Evolutionary conservation across 2,113 vertebrate species (phyloP), one percentile per base, ranked within the genome.

Genomic region (Lophius piscatorius): DNA sequence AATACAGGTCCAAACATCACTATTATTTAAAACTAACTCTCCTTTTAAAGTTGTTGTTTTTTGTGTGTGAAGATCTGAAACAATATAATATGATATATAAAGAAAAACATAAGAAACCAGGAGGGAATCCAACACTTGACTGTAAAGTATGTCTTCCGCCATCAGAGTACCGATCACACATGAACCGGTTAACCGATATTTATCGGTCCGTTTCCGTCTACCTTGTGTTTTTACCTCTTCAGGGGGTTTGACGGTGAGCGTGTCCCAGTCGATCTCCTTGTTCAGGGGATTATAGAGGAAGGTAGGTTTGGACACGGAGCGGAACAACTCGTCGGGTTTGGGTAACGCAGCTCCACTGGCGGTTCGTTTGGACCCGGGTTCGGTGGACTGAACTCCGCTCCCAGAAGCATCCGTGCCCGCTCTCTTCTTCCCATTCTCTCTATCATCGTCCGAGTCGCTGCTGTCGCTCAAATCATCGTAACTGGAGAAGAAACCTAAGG

Each of bases 261-360:
- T 91, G 59, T 97, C 95, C 96, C 96, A 98, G 88, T 98, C 95
- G 46, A 98, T 97, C 83, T 94, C 85, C 68, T 94, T 95, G 65
- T 94, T 95, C 21, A 95, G 89, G 0, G 96, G 96, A 45, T 96
- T 96, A 59, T 95, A 95, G 23, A 98, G 92, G 29, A 98, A 98
- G 6, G 95, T 78, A 0, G 96, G 96, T 28, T 92, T 94, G 47
- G 91, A 90, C 61, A 97, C 94, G n/a, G 92, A 92, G 20, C 90
- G 83, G 84, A 98, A 97, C 13, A 97, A 93, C 36, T 96, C 94
- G 40, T 97, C 94, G 0, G 95, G 95, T 59, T 81, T 91, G 5
- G 95, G 94, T 48, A 93, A 44, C 77, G 90, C 65, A 64, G 76
- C 78, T 54, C 84, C 63, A 9, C 61, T 58, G 33, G 82, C 78